These are phyloP conservation scores for Typhlichthys subterraneus DNA, from an alignment of 2,797 vertebrate genomes.

Conservation along the genomic window DNA sequence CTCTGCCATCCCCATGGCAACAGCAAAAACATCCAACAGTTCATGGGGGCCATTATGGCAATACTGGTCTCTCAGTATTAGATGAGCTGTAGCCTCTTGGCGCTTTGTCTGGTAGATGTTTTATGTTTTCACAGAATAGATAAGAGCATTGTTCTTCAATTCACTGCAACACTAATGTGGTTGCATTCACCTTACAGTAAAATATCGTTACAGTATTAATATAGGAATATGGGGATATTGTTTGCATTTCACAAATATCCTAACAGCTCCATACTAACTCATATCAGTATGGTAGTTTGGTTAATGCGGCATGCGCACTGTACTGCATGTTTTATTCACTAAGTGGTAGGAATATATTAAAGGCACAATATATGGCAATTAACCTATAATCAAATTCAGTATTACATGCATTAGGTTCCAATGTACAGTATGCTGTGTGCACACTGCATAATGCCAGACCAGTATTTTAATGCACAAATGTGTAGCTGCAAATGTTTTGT, in stretches of 20 bases:
- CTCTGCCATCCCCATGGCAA: slow-evolving; percentile 72
- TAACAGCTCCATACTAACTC: slow-evolving; percentile 4
- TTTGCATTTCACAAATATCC: slow-evolving; percentile 17
- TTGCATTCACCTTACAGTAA: neutral
- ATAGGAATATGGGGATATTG: neutral
- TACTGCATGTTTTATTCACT: slow-evolving; percentile 6
- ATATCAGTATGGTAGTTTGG: too few relatives aligned
- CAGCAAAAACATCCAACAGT: slow-evolving; percentile 56
- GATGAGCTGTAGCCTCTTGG: slow-evolving; percentile 6
- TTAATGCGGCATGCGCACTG: too few relatives aligned
- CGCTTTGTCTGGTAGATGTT: neutral
- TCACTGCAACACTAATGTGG: slow-evolving; percentile 11
- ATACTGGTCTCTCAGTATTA: slow-evolving; percentile 15
- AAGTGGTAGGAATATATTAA: slow-evolving; percentile 24
- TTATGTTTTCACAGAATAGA: slow-evolving; percentile 10
- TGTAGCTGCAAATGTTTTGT: slow-evolving; percentile 21
- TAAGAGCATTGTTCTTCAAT: neutral
- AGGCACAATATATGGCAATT: slow-evolving; percentile 30
- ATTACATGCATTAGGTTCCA: neutral
- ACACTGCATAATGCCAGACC: neutral
- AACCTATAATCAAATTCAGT: slow-evolving; percentile 30
- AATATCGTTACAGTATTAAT: neutral
- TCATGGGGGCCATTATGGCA: slow-evolving; percentile 43
- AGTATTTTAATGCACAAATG: neutral
- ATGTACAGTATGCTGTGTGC: neutral